Evolutionary conservation across 2,888 invertebrate species (phyloP).

Genomic region (Eupeodes latifasciatus): DNA sequence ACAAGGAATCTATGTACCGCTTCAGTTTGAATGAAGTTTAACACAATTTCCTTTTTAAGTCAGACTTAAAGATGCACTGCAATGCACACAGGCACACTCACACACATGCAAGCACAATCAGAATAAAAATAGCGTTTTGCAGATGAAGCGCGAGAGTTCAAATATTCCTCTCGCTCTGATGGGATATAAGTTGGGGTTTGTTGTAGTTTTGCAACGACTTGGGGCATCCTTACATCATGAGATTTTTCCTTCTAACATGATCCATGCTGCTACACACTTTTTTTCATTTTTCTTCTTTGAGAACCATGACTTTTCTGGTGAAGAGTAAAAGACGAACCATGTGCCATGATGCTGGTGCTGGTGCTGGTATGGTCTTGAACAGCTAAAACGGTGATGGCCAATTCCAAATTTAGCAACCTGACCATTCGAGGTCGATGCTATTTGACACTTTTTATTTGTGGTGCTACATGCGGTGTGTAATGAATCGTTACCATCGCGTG

Average conservation of each 20-base stretch:
- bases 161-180: slow-evolving; percentile 19
- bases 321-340: slow-evolving; percentile 7
- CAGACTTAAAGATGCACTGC: slow-evolving; percentile 34
- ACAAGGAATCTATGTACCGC: slow-evolving; percentile 74
- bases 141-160: slow-evolving; percentile 51
- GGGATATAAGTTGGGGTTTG: background rate
- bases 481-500: slow-evolving; percentile 39
- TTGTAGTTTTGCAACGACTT: slow-evolving; percentile 11
- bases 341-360: background rate
- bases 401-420: slow-evolving; percentile 63
- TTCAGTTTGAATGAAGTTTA: slow-evolving; percentile 70
- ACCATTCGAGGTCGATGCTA: slow-evolving; percentile 74
- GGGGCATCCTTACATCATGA: slow-evolving; percentile 40
- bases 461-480: slow-evolving; percentile 64
- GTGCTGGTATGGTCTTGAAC: background rate
- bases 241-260: slow-evolving; percentile 61
- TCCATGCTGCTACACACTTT: slow-evolving; percentile 65
- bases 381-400: slow-evolving; percentile 40
- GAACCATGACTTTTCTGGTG: slow-evolving; percentile 29
- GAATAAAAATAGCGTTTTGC: slow-evolving; percentile 23
- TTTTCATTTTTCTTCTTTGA: background rate
- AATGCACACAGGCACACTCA: background rate
- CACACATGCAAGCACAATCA: background rate
- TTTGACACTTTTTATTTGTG: slow-evolving; percentile 70
- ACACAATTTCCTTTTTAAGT: slow-evolving; percentile 72